Evolutionary conservation across 2,797 vertebrate genomes (phyloP), one percentile per base, ranked within the genome.

Genomic region (Amphiprion clarkii): DNA sequence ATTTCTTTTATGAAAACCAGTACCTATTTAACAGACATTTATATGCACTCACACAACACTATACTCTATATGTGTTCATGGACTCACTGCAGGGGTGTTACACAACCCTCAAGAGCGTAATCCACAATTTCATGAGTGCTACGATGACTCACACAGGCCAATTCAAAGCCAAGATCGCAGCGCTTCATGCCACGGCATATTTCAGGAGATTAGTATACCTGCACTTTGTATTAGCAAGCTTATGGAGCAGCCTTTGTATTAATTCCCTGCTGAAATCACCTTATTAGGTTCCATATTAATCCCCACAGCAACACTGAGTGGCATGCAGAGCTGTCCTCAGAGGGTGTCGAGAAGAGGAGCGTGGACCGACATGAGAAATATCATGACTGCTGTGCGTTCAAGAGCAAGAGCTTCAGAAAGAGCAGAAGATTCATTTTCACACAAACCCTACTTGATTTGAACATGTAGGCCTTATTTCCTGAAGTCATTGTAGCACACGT

Each of bases 121-220:
- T 82, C 83, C 78, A 68, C 53, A 21, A 31, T 71, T 83, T 67
- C 52, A 51, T 4, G 42, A 77, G 71, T 42, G 64, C 27, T 66
- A 25, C 6, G 16, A 74, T 83, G 89, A 90, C 72, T 86, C 89
- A 88, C 67, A 54, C 23, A 39, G 83, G 68, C 67, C 59, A 68
- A 69, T 79, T 89, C 78, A 84, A 85, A 75, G 79, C 67, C 72
- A 40, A 77, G 66, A 81, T 74, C 87, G 67, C 65, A 12, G 21
- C 59, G 60, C 79, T 68, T 85, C 63, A 64, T 68, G 74, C 33
- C 83, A 71, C 27, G 63, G 39, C 14, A 66, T 33, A 64, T 56
- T 74, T 46, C 25, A n/a, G 74, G 39, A 88, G 86, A 91, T 92
- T 88, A 88, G 67, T 52, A 71, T 68, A 89, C 87, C 86, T 90